These are phyloP conservation scores for Clusia tigrina DNA, from an alignment of 2,888 invertebrate species.

Conservation along the genomic window DNA sequence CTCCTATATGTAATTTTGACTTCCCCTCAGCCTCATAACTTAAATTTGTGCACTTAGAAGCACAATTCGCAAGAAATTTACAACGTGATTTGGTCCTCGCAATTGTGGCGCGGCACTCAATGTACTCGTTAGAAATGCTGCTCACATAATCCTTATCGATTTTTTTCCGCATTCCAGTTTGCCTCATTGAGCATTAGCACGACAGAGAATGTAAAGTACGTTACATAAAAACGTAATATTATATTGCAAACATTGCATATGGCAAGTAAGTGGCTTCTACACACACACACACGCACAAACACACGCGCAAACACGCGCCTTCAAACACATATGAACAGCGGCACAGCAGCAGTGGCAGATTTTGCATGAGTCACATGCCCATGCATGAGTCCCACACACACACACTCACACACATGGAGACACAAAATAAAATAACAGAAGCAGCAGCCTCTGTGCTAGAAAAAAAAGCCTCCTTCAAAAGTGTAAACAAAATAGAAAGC, in stretches of 20 bases:
- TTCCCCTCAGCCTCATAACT: too few relatives aligned
- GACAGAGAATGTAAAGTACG: constrained; percentile 7
- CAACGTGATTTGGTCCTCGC: not conserved
- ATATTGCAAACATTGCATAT: constrained; percentile 10
- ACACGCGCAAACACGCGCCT: not conserved
- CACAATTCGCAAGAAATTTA: too few relatives aligned
- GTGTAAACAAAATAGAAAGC: constrained; percentile 1
- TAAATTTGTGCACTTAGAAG: too few relatives aligned
- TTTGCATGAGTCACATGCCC: not conserved
- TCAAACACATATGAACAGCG: not conserved
- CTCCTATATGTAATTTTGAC: not conserved
- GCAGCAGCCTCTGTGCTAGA: too few relatives aligned
- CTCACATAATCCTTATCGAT: constrained; percentile 21
- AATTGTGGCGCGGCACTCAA: not conserved
- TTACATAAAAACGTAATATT: constrained; percentile 6
- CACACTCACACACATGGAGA: too few relatives aligned
- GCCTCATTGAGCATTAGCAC: constrained; percentile 23
- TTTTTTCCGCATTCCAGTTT: constrained; percentile 29
- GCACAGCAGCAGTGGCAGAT: too few relatives aligned
- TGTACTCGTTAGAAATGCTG: constrained; percentile 2
- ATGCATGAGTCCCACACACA: not conserved
- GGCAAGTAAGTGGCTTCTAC: not conserved
- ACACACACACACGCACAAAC: not conserved
- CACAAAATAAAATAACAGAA: too few relatives aligned
- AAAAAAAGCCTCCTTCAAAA: constrained; percentile 1